A percentile compares a stretch with the other conserved stretches of the same genome.
Evolutionary conservation across 2,888 invertebrate genomes (phyloP).

Genomic region (Pseudanteris insignis): DNA sequence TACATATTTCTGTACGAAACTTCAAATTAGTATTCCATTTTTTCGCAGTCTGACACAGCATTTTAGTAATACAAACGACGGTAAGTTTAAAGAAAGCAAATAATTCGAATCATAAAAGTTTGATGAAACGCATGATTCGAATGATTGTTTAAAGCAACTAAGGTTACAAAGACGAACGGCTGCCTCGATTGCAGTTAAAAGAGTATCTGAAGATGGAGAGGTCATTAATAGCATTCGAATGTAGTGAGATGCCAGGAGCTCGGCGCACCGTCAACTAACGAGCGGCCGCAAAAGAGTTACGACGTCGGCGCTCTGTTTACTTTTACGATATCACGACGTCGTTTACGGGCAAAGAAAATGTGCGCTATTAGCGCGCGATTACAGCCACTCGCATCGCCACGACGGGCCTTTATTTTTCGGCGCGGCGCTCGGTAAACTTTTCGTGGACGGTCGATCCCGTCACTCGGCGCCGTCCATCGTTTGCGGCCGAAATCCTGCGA

Average conservation of each 20-base stretch:
- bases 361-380: constrained; percentile 50
- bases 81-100: background rate
- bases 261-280: constrained; percentile 52
- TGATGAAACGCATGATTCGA: constrained; percentile 13
- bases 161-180: constrained; percentile 29
- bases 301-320: constrained; percentile 51
- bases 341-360: constrained; percentile 50
- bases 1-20: too few species aligned
- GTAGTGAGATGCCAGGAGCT: constrained; percentile 46
- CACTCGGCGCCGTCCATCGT: too few species aligned
- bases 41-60: background rate
- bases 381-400: constrained; percentile 47
- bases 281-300: constrained; percentile 51
- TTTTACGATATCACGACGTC: constrained; percentile 53
- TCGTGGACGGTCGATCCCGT: too few species aligned
- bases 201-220: constrained; percentile 46
- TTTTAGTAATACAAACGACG: background rate
- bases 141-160: constrained; percentile 22
- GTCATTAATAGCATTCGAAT: constrained; percentile 56
- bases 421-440: too few species aligned
- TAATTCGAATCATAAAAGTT: background rate
- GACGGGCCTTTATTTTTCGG: too few species aligned
- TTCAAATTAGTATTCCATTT: too few species aligned
- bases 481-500: too few species aligned
- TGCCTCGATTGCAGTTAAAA: constrained; percentile 31